These are phyloP conservation scores for Melanotaenia parkinsoni DNA, from an alignment of 2,797 vertebrate species.

Conservation along the genomic window DNA sequence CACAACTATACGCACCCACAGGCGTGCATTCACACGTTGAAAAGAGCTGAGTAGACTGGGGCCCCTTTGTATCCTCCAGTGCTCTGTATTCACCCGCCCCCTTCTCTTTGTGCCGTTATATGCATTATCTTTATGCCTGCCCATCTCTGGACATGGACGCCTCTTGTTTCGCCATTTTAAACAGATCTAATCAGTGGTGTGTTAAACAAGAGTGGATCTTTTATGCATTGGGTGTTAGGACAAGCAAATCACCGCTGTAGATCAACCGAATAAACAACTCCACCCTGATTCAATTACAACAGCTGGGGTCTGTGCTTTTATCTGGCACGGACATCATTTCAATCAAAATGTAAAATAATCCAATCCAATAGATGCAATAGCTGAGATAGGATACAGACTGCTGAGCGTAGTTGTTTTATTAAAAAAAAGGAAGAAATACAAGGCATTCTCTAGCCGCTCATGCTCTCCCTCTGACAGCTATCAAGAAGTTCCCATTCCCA, in stretches of 20 bases:
- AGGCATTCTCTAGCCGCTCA: constrained; percentile 75
- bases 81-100: constrained; percentile 43
- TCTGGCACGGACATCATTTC: constrained; percentile 98
- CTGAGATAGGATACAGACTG: constrained; percentile 95
- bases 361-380: constrained; percentile 94
- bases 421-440: constrained; percentile 82
- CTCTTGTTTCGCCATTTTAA: constrained; percentile 87
- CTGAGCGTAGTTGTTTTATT: constrained; percentile 94
- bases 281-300: constrained; percentile 96
- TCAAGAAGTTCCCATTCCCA: constrained; percentile 89
- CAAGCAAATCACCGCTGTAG: constrained; percentile 91
- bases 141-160: constrained; percentile 83
- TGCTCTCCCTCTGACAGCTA: constrained; percentile 85
- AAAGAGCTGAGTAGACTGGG: constrained; percentile 36
- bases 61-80: constrained; percentile 58
- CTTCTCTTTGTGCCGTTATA: constrained; percentile 68
- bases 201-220: constrained; percentile 96
- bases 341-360: constrained; percentile 99
- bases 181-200: constrained; percentile 93
- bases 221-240: constrained; percentile 94
- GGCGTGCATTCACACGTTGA: constrained; percentile 35
- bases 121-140: constrained; percentile 86
- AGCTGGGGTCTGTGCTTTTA: constrained; percentile 90
- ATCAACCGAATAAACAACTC: constrained; percentile 96
- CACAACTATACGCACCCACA: constrained; percentile 8